Conservation (phyloP, 2,797 vertebrate genomes). For the Cephalopachus bancanus region DNA sequence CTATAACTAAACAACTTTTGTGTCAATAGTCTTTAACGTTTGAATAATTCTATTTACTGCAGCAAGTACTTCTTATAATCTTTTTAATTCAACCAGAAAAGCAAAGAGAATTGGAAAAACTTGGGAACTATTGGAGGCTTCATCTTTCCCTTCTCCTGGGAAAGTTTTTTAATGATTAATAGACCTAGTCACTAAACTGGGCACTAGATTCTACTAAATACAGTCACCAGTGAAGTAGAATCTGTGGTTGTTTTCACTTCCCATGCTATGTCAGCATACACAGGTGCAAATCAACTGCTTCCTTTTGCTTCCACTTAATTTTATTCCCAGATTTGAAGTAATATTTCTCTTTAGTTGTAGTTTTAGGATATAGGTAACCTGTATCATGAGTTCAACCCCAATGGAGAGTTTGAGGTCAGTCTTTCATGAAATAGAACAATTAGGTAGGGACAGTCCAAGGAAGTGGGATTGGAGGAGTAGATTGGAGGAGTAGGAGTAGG, state of each 20-base stretch:
- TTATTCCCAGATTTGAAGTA: constrained; percentile 9
- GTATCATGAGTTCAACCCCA: background rate
- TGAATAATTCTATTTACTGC: background rate
- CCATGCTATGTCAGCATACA: background rate
- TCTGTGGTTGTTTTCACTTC: background rate
- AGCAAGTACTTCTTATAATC: background rate
- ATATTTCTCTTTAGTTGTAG: background rate
- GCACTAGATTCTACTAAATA: background rate
- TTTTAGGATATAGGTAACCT: background rate
- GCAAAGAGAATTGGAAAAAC: background rate
- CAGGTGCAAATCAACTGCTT: background rate
- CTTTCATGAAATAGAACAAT: background rate
- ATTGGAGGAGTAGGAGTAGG: accelerated
- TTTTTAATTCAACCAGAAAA: constrained; percentile 42
- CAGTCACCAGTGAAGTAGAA: background rate
- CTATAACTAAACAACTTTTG: background rate
- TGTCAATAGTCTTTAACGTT: background rate
- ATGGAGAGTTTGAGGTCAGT: background rate
- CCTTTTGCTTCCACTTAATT: constrained; percentile 26
- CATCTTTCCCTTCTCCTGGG: background rate
- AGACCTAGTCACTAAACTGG: background rate
- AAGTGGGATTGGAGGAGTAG: no score
- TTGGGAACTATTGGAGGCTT: background rate
- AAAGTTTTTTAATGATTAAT: background rate
- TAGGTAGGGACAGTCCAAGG: background rate